These are phyloP conservation scores for Chaetorhynchus papuensis DNA, from an alignment of 2,113 vertebrate species.

Conservation along the genomic window DNA sequence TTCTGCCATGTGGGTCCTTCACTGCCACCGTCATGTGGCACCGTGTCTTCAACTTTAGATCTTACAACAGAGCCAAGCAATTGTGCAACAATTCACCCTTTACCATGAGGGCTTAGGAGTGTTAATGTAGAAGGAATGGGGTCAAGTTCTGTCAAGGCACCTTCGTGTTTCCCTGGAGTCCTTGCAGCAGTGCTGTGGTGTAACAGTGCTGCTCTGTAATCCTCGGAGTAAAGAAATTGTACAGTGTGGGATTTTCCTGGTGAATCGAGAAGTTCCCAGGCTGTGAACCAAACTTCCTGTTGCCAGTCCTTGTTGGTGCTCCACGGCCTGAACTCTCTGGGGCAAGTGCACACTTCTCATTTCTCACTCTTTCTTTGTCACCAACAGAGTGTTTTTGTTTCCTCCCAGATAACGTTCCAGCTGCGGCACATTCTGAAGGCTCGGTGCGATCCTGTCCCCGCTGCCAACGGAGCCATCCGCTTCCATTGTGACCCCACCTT, in stretches of 20 bases:
- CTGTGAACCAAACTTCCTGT: not conserved
- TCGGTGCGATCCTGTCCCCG: slow-evolving; percentile 89
- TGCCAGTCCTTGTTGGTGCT: not conserved
- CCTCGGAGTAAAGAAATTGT: not conserved
- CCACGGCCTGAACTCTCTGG: not conserved
- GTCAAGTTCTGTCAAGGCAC: not conserved
- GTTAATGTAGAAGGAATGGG: not conserved
- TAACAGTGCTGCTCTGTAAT: not conserved
- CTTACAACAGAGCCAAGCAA: not conserved
- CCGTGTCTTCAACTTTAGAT: accelerated
- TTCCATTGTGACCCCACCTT: slow-evolving; percentile 98
- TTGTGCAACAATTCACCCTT: not conserved
- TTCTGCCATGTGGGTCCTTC: not conserved
- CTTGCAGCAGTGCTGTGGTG: not conserved
- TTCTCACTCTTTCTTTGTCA: not conserved
- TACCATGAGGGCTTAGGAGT: not conserved
- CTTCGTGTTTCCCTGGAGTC: not conserved
- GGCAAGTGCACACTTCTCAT: accelerated
- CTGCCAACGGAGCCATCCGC: slow-evolving; percentile 91
- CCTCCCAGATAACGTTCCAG: slow-evolving; percentile 89
- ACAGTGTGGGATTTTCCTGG: not conserved
- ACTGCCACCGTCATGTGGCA: not conserved
- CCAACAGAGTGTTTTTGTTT: not conserved
- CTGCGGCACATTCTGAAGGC: slow-evolving; percentile 92
- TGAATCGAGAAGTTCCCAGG: not conserved